A percentile compares a stretch with the other conserved stretches of the same genome.
Conservation (phyloP, 2,888 invertebrate species). For the Tetragnatha montana region DNA sequence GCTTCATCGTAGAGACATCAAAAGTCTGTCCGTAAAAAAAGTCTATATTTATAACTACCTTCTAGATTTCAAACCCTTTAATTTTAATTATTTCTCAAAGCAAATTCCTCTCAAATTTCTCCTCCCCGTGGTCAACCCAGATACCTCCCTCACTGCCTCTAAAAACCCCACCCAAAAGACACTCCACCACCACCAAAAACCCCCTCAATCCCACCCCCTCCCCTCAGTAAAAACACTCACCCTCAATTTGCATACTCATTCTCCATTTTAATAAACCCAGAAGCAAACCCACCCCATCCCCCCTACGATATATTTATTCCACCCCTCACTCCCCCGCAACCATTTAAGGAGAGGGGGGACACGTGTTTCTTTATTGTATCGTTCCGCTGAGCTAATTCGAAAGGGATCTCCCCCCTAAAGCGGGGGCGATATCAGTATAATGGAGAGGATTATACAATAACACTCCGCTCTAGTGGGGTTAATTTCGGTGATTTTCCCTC, state of each 20-base stretch:
- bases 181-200: no score
- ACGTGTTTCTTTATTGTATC: conserved; percentile 64
- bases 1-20: no score
- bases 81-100: no score
- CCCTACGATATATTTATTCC: neutral
- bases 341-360: conserved; percentile 49
- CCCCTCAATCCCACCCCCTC: no score
- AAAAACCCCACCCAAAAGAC: no score
- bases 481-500: conserved; percentile 44
- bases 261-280: no score
- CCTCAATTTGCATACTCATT: neutral
- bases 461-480: conserved; percentile 55
- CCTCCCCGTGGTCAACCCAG: no score
- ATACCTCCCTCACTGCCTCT: no score
- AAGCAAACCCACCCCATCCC: neutral
- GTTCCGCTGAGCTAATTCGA: conserved; percentile 51
- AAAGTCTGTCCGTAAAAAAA: no score
- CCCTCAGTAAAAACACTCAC: neutral
- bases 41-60: no score
- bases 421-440: conserved; percentile 16
- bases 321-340: neutral
- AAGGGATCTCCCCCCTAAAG: conserved; percentile 23
- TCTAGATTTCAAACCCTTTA: no score
- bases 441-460: conserved; percentile 62
- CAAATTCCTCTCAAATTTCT: no score